These are phyloP conservation scores for Nomada ferruginata DNA, from an alignment of 2,888 invertebrate species.

Conservation along the genomic window DNA sequence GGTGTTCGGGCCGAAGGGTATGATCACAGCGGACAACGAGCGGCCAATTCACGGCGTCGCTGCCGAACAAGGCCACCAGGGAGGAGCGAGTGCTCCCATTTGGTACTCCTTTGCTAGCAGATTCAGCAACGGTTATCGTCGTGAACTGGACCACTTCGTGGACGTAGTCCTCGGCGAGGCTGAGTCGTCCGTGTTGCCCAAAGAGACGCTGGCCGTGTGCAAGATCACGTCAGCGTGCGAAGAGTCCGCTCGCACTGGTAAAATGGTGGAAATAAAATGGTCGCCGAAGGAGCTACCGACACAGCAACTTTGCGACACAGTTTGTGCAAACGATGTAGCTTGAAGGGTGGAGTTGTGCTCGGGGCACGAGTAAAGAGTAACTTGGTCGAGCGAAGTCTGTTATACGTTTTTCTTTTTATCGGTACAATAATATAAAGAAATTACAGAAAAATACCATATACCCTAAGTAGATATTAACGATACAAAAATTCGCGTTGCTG, in stretches of 20 bases:
- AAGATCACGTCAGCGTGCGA: slow-evolving; percentile 87
- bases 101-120: slow-evolving; percentile 88
- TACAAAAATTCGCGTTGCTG: slow-evolving; percentile 61
- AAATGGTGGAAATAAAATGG: slow-evolving; percentile 86
- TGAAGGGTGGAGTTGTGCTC: background rate
- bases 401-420: slow-evolving; percentile 51
- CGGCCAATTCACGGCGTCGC: slow-evolving; percentile 85
- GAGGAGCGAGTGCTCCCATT: slow-evolving; percentile 84
- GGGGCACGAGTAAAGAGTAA: slow-evolving; percentile 1
- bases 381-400: slow-evolving; percentile 24
- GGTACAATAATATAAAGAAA: slow-evolving; percentile 58
- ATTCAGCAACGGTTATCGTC: slow-evolving; percentile 85
- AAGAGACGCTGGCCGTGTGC: slow-evolving; percentile 86
- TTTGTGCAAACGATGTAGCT: background rate
- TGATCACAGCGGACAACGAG: slow-evolving; percentile 86
- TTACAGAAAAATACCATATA: slow-evolving; percentile 68
- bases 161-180: slow-evolving; percentile 85
- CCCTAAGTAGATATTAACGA: slow-evolving; percentile 60
- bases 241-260: slow-evolving; percentile 85
- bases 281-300: slow-evolving; percentile 83
- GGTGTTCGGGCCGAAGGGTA: slow-evolving; percentile 87
- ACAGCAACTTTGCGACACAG: background rate
- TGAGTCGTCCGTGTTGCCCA: slow-evolving; percentile 83
- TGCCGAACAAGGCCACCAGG: slow-evolving; percentile 81
- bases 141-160: slow-evolving; percentile 87